These are phyloP conservation scores for Istiophorus platypterus DNA, from an alignment of 2,113 vertebrate genomes.

Conservation along the genomic window DNA sequence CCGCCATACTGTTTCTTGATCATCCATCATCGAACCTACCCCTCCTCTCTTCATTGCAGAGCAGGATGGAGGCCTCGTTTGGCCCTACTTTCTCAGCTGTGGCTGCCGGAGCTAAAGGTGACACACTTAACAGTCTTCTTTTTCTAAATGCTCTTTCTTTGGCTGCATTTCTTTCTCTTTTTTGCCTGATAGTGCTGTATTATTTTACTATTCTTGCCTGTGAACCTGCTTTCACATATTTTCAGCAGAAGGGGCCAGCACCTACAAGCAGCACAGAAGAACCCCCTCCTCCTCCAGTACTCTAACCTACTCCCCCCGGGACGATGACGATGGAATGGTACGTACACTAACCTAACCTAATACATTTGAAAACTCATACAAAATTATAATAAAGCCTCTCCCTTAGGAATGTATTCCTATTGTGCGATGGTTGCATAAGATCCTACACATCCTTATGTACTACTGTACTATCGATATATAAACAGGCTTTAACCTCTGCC, in stretches of 20 bases:
- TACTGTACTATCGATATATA: not conserved
- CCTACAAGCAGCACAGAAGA: conserved; percentile 94
- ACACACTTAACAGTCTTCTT: conserved; percentile 4
- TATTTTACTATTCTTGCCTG: not conserved
- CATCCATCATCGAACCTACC: not conserved
- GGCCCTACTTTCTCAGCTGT: conserved; percentile 92
- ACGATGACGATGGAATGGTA: conserved; percentile 97
- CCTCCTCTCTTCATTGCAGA: conserved; percentile 75
- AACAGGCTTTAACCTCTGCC: not conserved
- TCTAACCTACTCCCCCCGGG: conserved; percentile 92
- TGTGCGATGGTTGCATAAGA: not conserved
- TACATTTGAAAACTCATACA: not conserved
- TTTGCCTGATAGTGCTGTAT: not conserved
- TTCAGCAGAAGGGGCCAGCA: conserved; percentile 89
- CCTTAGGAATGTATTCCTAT: not conserved
- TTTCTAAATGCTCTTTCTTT: not conserved
- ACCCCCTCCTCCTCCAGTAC: conserved; percentile 96
- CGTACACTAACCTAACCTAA: not conserved
- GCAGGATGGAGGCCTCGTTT: conserved; percentile 96
- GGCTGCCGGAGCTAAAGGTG: conserved; percentile 93
- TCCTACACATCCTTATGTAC: not conserved
- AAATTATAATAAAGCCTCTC: no score
- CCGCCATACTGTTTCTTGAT: not conserved
- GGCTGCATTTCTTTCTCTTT: not conserved
- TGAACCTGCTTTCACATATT: not conserved